Conservation (phyloP, 2,797 vertebrate genomes). For the Acanthiza pusilla region DNA sequence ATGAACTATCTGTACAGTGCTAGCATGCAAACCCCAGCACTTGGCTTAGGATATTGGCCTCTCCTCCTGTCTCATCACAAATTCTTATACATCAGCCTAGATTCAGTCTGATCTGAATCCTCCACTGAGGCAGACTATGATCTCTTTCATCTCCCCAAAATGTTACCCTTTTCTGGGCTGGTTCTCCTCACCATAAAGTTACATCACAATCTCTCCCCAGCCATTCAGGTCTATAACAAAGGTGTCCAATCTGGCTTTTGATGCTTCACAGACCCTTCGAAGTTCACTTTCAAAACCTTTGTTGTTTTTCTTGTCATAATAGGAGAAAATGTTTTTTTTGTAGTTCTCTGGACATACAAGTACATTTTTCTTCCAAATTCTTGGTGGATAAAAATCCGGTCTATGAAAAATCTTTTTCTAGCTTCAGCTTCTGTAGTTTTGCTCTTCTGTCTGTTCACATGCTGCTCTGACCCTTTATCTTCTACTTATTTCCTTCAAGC, state of each 20-base stretch:
- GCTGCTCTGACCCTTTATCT: background rate
- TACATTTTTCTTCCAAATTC: background rate
- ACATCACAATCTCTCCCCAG: background rate
- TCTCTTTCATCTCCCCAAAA: background rate
- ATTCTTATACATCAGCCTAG: background rate
- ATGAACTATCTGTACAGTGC: fast-evolving
- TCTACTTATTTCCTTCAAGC: background rate
- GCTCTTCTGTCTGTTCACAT: background rate
- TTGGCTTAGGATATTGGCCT: background rate
- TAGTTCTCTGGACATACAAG: background rate
- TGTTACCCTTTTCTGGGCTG: background rate
- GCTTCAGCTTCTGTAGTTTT: background rate
- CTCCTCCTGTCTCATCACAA: background rate
- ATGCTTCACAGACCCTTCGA: background rate
- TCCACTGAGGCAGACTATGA: background rate
- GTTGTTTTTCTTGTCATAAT: background rate
- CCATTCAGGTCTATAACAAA: background rate
- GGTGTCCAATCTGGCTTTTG: background rate
- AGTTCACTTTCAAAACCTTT: background rate
- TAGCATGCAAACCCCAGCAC: background rate
- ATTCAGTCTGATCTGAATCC: background rate
- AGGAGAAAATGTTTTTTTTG: background rate
- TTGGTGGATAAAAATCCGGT: background rate
- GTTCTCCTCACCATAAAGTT: background rate
- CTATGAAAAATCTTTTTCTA: background rate